phyloP scores from a whole-genome alignment of 1,140 invertebrate genomes.

The Cydia strobilella region DNA sequence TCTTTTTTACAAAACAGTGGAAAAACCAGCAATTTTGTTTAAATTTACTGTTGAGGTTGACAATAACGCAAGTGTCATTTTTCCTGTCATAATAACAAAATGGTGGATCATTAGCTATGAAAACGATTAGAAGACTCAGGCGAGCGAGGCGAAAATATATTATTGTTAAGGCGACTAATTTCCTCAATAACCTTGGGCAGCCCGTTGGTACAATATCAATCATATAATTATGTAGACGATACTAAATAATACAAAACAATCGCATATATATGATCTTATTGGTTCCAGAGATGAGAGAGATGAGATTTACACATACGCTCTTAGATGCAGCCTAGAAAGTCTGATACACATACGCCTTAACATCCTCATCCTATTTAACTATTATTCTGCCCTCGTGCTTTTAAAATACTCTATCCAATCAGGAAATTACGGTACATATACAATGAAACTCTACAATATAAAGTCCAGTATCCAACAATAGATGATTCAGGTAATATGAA shows the following conservation, averaged over 20 bases:
- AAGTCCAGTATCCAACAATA: not conserved
- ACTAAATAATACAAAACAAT: too few species aligned
- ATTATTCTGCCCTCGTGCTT: not conserved
- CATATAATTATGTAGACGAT: too few species aligned
- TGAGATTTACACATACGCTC: too few species aligned
- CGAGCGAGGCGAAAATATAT: conserved; percentile 30
- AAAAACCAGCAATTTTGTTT: conserved; percentile 7
- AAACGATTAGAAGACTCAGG: conserved; percentile 9
- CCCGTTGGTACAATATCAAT: not conserved
- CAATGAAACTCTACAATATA: not conserved
- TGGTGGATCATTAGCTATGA: conserved; percentile 26
- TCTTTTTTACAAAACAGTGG: not conserved
- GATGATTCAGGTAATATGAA: conserved; percentile 4
- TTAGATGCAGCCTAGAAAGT: too few species aligned
- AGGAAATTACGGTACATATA: not conserved
- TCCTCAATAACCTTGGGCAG: not conserved
- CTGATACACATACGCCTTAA: conserved; percentile 1
- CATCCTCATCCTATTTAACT: not conserved
- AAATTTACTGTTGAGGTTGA: not conserved
- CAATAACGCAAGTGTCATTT: not conserved
- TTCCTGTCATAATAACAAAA: conserved; percentile 19
- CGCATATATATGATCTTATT: too few species aligned
- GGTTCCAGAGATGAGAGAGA: too few species aligned
- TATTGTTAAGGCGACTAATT: conserved; percentile 18
- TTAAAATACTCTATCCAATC: not conserved